Conservation (phyloP, 1,140 invertebrate species). For the Condylostylus longicornis region DNA sequence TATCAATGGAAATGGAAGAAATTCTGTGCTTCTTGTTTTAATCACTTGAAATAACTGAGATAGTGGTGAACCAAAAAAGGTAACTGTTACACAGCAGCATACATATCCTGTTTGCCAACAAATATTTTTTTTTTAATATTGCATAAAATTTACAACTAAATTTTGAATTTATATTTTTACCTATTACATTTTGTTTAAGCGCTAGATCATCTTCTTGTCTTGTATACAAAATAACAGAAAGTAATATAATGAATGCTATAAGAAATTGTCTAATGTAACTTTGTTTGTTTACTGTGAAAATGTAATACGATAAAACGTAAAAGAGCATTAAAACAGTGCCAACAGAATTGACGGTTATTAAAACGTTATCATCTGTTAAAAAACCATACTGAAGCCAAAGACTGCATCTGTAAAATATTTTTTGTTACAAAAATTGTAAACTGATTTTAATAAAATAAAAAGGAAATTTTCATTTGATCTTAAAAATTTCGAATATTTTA, state of each 20-base stretch:
- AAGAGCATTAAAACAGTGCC: conserved; percentile 43
- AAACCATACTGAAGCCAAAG: conserved; percentile 57
- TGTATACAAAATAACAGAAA: conserved; percentile 7
- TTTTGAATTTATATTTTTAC: not conserved
- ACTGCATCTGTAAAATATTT: conserved; percentile 27
- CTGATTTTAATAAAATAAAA: too few relatives aligned
- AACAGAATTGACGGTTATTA: conserved; percentile 49
- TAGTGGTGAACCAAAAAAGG: conserved; percentile 66
- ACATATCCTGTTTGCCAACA: conserved; percentile 38
- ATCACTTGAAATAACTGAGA: conserved; percentile 61
- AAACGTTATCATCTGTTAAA: conserved; percentile 42
- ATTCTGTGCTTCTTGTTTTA: conserved; percentile 54
- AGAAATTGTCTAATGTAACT: conserved; percentile 21
- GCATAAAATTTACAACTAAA: not conserved
- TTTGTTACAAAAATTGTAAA: too few relatives aligned
- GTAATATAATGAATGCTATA: conserved; percentile 11
- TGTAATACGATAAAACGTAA: conserved; percentile 43
- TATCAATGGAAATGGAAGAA: conserved; percentile 64
- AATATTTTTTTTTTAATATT: conserved; percentile 9
- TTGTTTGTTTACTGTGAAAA: conserved; percentile 36
- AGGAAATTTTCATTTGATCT: too few relatives aligned
- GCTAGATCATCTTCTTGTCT: conserved; percentile 9
- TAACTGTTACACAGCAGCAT: conserved; percentile 52
- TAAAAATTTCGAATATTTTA: too few relatives aligned
- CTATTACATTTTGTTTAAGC: not conserved